Evolutionary conservation across 2,113 vertebrate genomes (phyloP).

Genomic region (Patagioenas fasciata): DNA sequence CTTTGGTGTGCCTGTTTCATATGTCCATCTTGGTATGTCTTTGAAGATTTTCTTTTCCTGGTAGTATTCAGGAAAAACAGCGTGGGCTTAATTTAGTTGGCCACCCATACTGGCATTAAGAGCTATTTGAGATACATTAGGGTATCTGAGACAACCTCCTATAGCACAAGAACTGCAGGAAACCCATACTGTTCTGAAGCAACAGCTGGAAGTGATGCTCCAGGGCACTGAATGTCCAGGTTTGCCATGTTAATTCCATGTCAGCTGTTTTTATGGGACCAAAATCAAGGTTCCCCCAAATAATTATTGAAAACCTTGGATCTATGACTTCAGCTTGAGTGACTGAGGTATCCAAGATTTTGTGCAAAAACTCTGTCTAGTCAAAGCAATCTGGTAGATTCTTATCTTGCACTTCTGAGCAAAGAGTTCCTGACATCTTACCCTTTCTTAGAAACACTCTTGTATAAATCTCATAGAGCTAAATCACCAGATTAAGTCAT

Average conservation of each 20-base stretch:
- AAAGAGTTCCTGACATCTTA: not conserved
- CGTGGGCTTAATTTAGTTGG: not conserved
- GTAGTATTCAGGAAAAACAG: not conserved
- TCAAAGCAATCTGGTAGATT: not conserved
- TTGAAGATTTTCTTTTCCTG: not conserved
- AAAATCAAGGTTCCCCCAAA: not conserved
- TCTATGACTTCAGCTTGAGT: not conserved
- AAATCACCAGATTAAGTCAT: not conserved
- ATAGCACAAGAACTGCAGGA: not conserved
- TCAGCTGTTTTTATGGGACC: not conserved
- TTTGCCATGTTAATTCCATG: not conserved
- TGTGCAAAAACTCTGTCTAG: not conserved
- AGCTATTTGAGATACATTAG: not conserved
- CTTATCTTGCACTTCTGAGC: not conserved
- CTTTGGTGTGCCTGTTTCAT: not conserved
- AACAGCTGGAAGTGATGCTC: not conserved
- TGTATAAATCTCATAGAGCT: not conserved
- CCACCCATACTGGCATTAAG: not conserved
- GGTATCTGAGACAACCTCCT: not conserved
- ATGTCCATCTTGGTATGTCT: accelerated
- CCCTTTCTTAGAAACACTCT: not conserved
- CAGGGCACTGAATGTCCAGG: not conserved
- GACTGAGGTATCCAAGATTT: not conserved
- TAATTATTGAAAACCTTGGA: not conserved
- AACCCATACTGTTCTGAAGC: not conserved